phyloP scores from a whole-genome alignment of 2,113 vertebrate species.

The Cynopterus brachyotis region DNA sequence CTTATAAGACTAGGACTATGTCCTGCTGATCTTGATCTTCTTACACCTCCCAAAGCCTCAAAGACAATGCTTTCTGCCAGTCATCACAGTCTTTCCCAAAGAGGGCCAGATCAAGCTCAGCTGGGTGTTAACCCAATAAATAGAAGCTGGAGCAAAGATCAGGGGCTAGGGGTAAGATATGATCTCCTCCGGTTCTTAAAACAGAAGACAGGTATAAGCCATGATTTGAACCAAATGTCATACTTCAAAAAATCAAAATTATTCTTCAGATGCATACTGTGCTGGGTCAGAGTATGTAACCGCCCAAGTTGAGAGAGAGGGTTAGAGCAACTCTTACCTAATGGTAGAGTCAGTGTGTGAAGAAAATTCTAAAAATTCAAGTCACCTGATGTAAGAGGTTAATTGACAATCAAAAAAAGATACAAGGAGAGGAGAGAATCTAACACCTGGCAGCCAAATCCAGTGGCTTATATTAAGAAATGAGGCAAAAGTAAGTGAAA shows the following conservation, averaged over 20 bases:
- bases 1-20: background rate
- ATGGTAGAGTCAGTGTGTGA: background rate
- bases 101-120: background rate
- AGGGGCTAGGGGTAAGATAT: background rate
- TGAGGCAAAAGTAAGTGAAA: background rate
- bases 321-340: background rate
- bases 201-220: background rate
- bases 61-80: background rate
- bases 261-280: background rate
- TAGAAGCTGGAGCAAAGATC: background rate
- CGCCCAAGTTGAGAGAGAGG: accelerated
- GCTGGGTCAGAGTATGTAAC: background rate
- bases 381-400: background rate
- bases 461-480: background rate
- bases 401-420: background rate
- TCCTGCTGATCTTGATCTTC: background rate
- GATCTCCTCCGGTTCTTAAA: background rate
- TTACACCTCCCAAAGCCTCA: background rate
- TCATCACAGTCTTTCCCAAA: background rate
- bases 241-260: background rate
- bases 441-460: background rate
- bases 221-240: background rate
- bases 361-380: background rate
- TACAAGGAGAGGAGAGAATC: background rate
- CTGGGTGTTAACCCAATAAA: background rate